phyloP scores from a whole-genome alignment of 2,888 invertebrate species.

The Bibio marci region DNA sequence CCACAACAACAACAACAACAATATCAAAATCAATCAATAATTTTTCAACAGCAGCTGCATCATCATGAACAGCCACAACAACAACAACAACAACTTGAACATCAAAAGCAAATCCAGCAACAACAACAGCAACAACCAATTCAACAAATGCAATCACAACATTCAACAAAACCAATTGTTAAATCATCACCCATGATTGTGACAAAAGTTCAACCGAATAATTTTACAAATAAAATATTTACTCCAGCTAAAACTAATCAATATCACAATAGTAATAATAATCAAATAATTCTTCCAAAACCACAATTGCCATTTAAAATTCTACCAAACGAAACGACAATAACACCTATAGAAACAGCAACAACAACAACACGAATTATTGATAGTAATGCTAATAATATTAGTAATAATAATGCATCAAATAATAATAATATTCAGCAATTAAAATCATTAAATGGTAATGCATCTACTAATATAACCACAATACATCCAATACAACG shows the following conservation, averaged over 20 bases:
- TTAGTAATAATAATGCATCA: no score
- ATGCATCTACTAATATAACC: slow-evolving; percentile 9
- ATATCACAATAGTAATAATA: no score
- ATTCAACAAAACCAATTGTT: slow-evolving; percentile 9
- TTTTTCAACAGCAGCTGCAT: slow-evolving; percentile 4
- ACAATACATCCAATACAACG: slow-evolving; percentile 9
- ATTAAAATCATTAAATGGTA: no score
- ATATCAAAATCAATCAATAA: neutral
- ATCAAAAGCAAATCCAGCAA: slow-evolving; percentile 9
- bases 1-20: slow-evolving; percentile 5
- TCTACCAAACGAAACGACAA: slow-evolving; percentile 2
- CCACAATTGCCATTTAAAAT: neutral
- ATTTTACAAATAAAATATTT: slow-evolving; percentile 7
- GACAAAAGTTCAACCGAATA: slow-evolving; percentile 13
- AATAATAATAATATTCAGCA: no score
- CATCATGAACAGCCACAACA: slow-evolving; percentile 5
- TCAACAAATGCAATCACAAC: slow-evolving; percentile 14
- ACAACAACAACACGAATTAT: neutral
- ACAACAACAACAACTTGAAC: slow-evolving; percentile 1
- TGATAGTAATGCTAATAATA: no score
- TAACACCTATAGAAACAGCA: neutral
- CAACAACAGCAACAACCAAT: slow-evolving; percentile 16
- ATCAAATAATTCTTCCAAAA: neutral
- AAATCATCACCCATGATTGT: slow-evolving; percentile 11
- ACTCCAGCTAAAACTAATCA: no score